Base-by-base conservation (phyloP, 1,140 invertebrate species). In the Camponotus vicinus region DNA sequence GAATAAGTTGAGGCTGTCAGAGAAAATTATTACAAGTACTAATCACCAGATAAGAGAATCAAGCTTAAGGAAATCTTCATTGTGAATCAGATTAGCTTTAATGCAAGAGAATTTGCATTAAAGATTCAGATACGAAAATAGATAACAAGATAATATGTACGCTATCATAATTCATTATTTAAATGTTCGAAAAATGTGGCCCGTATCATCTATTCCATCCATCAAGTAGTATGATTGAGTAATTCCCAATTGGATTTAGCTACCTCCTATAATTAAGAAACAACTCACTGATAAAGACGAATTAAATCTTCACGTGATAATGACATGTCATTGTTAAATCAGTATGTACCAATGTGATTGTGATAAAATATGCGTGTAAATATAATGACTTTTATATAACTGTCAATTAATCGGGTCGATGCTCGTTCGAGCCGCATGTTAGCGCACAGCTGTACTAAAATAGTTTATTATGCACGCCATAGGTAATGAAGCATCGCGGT, bases 261-360 rank as follows among this genome's bases (percentile, higher is more conserved):
- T 70, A 49, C 15, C 55, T 61, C 34, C 32, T 27, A 40, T 73
- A 37, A 83, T 83, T 83, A 83, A 57, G 55, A 75, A 83, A 83
- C 40, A 63, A 40, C 40, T 49, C 79, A 32, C 40, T 83, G 69
- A 83, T 73, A 27, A 83, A 83, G 55, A 69, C 52, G 69, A 83
- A 83, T 83, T 75, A 83, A 83, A 83, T 73, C 69, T 69, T 75
- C 57, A 55, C n/a, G 69, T 37, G 40, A 83, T 83, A 83, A 83
- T 83, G 18, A 66, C 52, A 75, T 27, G 79, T 73, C 79, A 83
- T 75, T 61, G 69, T 57, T 83, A 55, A 83, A 83, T 83, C 79
- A 75, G 69, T 27, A 69, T 83, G 55, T 83, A 83, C 37, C 55
- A 18, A 73, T 34, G 32, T 83, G 69, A 83, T 83, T 75, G 69